Evolutionary conservation across 37 sponge, comb jelly and placozoan species (phyloP), one percentile per base, ranked within the genome.

Genomic region (Oopsacas minuta): DNA sequence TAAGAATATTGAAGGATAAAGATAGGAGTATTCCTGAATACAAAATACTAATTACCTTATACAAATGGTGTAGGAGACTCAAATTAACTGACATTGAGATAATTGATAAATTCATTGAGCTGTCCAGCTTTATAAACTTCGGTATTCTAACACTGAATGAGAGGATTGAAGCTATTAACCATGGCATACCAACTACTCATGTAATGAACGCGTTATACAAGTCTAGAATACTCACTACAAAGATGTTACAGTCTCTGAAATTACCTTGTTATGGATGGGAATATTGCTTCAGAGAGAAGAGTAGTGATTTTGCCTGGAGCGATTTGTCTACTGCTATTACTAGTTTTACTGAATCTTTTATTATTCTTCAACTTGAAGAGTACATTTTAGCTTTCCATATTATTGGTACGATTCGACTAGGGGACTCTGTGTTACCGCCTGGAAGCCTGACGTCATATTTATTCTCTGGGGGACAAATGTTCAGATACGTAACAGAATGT

Each of bases 191-290:
- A 28, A 38, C 20, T 25, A 5, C 69, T n/a, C 10, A 84, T 28
- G 88, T 92, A 23, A 86, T 83, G 30, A 92, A 92, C 87, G 91
- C 89, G 49, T 69, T 92, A 38, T 88, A 92, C 52, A 84, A 83
- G 32, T 92, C 93, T 1, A 39, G 82, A 32, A 38, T 92, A 22
- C 86, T 92, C 23, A 22, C 86, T n/a, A 81, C 53, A 39, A 38
- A 49, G 0, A 86, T 90, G 87, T 42, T 88, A 37, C 88, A 88
- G 38, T 81, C 46, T 42, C 84, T 92, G 12, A 37, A 90, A 81
- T 23, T 28, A 30, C 87, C 87, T 36, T 88, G 87, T 39, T 83
- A 84, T 23, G 86, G 85, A 0, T 92, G 93, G 93, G 36, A 38
- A 23, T 89, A 85, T 49, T 89, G 89, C 52, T 83, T 89, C 35